Evolutionary conservation across 1,140 invertebrate species (phyloP), one percentile per base, ranked within the genome.

Genomic region (Pseudomyrmex cubaensis): DNA sequence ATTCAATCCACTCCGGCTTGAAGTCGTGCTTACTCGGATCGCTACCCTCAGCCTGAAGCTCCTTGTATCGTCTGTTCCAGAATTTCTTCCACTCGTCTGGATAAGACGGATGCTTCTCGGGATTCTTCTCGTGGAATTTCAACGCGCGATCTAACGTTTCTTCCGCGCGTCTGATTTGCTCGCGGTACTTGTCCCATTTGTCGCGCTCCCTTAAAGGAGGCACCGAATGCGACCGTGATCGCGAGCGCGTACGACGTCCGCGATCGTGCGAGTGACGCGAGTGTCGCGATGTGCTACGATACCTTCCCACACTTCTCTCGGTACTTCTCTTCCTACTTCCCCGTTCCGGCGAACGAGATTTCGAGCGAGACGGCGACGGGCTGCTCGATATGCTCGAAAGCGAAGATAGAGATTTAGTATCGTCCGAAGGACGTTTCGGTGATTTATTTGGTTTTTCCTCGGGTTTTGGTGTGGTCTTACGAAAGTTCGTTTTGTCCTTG

Each of bases 41-140:
- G 90, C 96, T 96, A 56, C 96, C 97, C 92, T 97, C 96, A 73
- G 95, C 93, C 91, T 97, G 96, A 61, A 98, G 93, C 91, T 98
- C 97, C 91, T 97, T 97, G 90, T 97, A 98, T 0, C 97, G 95
- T 5, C 95, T 93, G 89, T 97, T 97, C 97, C 97, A 97, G 90
- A 97, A 98, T 90, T 96, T 96, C 90, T 98, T 98, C 97, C 97
- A 98, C 89, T 98, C 97, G 20, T 97, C 97, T 0, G 97, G 96
- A 90, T 98, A 98, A 5, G 96, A 95, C 0, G 97, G 97, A 94
- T 98, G 97, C 87, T 98, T 98, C 89, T 98, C 97, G 0, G 97
- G 97, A 92, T 97, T 97, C 87, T 97, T 96, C 87, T 97, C 96
- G 90, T 97, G 96, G 61, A 97, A 96, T 80, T 96, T 96, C 0